Evolutionary conservation across 2,888 invertebrate genomes (phyloP).

Genomic region (Eilema griseolum): DNA sequence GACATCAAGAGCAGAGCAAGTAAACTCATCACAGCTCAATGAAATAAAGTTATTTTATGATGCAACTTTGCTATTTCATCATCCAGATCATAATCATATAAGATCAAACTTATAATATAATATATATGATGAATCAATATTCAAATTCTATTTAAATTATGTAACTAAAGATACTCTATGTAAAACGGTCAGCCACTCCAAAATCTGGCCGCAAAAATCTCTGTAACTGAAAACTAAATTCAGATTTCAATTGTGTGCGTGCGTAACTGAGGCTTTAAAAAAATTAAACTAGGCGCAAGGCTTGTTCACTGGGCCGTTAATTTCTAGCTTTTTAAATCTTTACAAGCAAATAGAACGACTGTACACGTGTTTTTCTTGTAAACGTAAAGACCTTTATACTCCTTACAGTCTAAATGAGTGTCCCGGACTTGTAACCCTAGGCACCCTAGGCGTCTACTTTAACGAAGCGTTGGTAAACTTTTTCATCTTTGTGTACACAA

Average conservation of each 20-base stretch:
- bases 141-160: neutral
- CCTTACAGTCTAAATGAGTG: slow-evolving; percentile 66
- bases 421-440: slow-evolving; percentile 71
- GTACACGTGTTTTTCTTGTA: slow-evolving; percentile 33
- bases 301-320: neutral
- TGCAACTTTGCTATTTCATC: no score
- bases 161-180: neutral
- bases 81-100: no score
- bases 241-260: no score
- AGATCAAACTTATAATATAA: no score
- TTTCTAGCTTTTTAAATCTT: neutral
- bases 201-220: no score
- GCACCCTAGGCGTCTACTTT: slow-evolving; percentile 75
- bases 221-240: no score
- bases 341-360: slow-evolving; percentile 31
- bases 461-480: slow-evolving; percentile 78
- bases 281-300: neutral
- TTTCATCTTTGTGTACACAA: slow-evolving; percentile 74
- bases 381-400: slow-evolving; percentile 51
- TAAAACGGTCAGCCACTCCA: neutral
- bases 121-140: no score
- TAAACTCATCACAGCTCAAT: no score
- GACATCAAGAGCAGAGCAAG: no score
- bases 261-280: neutral
- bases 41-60: no score